Evolutionary conservation across 2,797 vertebrate species (phyloP), one percentile per base, ranked within the genome.

Genomic region (Spheniscus humboldti): DNA sequence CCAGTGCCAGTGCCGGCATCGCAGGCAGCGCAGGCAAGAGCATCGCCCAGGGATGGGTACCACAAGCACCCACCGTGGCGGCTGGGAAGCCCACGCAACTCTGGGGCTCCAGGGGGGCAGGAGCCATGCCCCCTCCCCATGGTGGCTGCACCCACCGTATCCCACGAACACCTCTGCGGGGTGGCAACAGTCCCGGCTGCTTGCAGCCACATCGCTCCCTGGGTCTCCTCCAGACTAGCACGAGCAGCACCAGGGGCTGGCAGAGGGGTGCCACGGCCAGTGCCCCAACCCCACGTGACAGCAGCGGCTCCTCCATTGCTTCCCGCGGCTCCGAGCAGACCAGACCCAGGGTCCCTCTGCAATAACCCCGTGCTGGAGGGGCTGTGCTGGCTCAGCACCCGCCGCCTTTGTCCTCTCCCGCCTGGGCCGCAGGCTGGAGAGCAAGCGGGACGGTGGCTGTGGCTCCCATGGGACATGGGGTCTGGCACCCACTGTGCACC

Each of bases 301-400:
- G 43, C 37, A 64, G 45, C 1, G 11, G 9, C 66, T 84, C 15
- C 35, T 60, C 13, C 27, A 17, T 27, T 7, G 2, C 60, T 30
- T 72, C 41, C 28, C 25, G 22, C 1, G 1, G 50, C 53, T 68
- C 73, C 3, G 5, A 27, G 56, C n/a, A 27, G 67, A 31, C 9
- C 48, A 57, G 67, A 35, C 7, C 8, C 45, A 17, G 39, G 43
- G 52, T 30, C 17, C 35, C 11, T 59, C 33, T 1, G 2, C 50
- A 6, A 9, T 23, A 52, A 16, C 39, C 48, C 35, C 0, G 0
- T 1, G 2, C 45, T 0, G 0, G 62, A 31, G 52, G 67, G 62
- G 35, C 50, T 92, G 48, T 33, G 27, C 52, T 66, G 57, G 8
- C 57, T 57, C 60, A 39, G 53, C 4, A 0, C 48, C 33, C 11